Conservation (phyloP, 1,140 invertebrate species). For the Chionoecetes opilio region DNA sequence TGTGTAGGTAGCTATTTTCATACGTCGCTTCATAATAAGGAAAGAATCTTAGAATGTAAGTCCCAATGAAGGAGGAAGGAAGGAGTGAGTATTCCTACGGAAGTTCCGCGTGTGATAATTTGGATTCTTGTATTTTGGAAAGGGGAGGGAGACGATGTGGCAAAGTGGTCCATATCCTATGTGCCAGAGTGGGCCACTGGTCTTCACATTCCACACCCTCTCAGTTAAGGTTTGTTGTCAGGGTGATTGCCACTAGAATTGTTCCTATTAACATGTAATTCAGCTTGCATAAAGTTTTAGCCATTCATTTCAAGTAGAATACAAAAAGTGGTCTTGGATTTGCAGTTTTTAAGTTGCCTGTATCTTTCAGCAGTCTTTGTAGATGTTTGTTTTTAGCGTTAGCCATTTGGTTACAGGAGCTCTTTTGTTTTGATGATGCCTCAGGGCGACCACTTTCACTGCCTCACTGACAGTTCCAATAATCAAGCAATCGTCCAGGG, state of each 20-base stretch:
- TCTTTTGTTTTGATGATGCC: slow-evolving; percentile 74
- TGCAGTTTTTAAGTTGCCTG: slow-evolving; percentile 69
- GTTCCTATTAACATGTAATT: slow-evolving; percentile 80
- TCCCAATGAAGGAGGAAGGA: slow-evolving; percentile 76
- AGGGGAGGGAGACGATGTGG: slow-evolving; percentile 74
- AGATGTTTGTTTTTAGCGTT: slow-evolving; percentile 70
- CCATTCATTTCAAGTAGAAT: slow-evolving; percentile 73
- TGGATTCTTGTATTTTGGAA: slow-evolving; percentile 80
- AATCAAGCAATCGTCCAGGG: slow-evolving; percentile 80
- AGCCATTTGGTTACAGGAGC: slow-evolving; percentile 76
- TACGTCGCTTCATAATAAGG: slow-evolving; percentile 79
- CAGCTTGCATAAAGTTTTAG: slow-evolving; percentile 78
- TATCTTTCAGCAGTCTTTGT: slow-evolving; percentile 70
- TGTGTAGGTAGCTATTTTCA: slow-evolving; percentile 79
- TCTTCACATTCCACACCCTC: slow-evolving; percentile 77
- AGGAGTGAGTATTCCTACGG: slow-evolving; percentile 73
- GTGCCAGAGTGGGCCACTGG: slow-evolving; percentile 76
- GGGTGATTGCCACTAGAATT: slow-evolving; percentile 77
- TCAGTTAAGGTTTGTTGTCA: slow-evolving; percentile 73
- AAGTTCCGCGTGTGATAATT: slow-evolving; percentile 80
- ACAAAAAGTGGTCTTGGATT: slow-evolving; percentile 73
- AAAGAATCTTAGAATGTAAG: slow-evolving; percentile 74
- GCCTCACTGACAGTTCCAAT: slow-evolving; percentile 79
- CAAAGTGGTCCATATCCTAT: slow-evolving; percentile 63
- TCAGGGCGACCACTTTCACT: slow-evolving; percentile 79